Evolutionary conservation across 1,140 invertebrate species (phyloP).

Genomic region (Aplysia californica): DNA sequence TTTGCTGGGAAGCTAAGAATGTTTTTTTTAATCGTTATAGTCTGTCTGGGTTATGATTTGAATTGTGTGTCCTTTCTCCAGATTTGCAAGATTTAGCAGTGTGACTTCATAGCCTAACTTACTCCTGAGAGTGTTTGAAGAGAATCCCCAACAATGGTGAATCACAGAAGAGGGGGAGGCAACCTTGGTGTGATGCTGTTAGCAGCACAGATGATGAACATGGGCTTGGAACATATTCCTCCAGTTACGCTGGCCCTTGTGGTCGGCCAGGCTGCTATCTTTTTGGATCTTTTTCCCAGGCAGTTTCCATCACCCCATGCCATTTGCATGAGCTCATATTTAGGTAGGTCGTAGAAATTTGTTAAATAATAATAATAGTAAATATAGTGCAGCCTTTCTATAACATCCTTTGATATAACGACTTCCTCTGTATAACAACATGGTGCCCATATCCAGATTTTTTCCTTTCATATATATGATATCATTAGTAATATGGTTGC

Average conservation of each 20-base stretch:
- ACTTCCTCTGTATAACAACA: too few species aligned
- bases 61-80: too few species aligned
- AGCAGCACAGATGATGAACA: constrained; percentile 52
- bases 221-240: constrained; percentile 75
- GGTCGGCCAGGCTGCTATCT: constrained; percentile 62
- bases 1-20: too few species aligned
- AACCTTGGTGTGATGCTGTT: constrained; percentile 54
- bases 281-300: constrained; percentile 48
- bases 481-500: background rate
- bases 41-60: too few species aligned
- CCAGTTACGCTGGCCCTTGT: constrained; percentile 74
- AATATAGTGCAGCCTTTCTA: background rate
- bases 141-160: too few species aligned
- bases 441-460: too few species aligned
- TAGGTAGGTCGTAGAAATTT: constrained; percentile 2
- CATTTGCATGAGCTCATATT: constrained; percentile 74
- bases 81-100: too few species aligned
- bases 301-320: constrained; percentile 62
- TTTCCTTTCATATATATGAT: background rate
- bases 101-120: too few species aligned
- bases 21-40: too few species aligned
- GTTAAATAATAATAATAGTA: constrained; percentile 2
- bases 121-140: too few species aligned
- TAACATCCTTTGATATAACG: too few species aligned
- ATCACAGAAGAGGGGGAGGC: constrained; percentile 22